Evolutionary conservation across 2,888 invertebrate species (phyloP), one percentile per base, ranked within the genome.

Genomic region (Sclerodermus sp.): DNA sequence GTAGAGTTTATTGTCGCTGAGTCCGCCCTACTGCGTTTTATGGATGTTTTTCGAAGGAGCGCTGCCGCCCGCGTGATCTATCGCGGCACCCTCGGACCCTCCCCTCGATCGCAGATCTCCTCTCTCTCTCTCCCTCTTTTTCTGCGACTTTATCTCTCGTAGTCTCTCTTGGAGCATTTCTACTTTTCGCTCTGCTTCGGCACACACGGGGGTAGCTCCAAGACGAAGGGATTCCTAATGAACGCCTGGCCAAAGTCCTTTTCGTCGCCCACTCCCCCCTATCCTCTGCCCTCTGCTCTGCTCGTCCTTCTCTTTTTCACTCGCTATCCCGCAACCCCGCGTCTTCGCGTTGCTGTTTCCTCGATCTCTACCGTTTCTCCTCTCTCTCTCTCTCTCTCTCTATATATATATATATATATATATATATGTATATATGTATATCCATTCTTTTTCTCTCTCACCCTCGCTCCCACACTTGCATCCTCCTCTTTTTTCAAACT

Each of bases 1-100:
- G 77, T 76, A 75, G 77, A 77, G 77, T 77, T 77, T 77, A 77
- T 77, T 77, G 77, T 77, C 77, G 77, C 77, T 75, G 77, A 76
- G 76, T 77, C 77, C 77, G 77, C 77, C 77, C 77, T 77, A 77
- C 77, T 77, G 77, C 77, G 76, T 77, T 77, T 77, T 77, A 77
- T 77, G 77, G 77, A 77, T 77, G 77, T 77, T 77, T 77, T 77
- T 77, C 77, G 76, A 77, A 77, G 77, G 77, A 77, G 71, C 70
- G 66, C 74, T 74, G 74, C 75, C 75, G 70, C 73, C 72, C 68
- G 73, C 71, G 76, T 77, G 77, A 77, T 77, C 76, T 77, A 77
- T 77, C 72, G 77, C 70, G 57, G 62, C 65, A 62, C 64, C 65
- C 42, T 45, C 45, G 42, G n/a, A 51, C 49, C 49, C 53, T 53